Evolutionary conservation across 2,113 vertebrate species (phyloP), one percentile per base, ranked within the genome.

Genomic region (Xiphias gladius): DNA sequence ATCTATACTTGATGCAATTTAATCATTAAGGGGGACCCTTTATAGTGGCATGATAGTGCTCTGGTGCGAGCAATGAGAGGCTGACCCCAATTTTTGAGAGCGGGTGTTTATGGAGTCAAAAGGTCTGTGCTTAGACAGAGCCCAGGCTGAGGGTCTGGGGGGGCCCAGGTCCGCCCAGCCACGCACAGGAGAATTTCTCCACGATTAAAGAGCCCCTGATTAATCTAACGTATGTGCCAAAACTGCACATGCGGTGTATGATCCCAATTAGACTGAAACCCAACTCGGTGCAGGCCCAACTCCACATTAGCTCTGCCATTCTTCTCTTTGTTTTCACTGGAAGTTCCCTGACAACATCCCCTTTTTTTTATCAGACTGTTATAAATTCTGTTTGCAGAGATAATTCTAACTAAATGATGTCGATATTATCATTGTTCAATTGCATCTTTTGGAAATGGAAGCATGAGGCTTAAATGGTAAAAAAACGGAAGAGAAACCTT

Each of bases 241-340:
- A 94, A 92, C 91, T 95, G 93, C 96, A 96, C 94, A 96, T 94
- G 96, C 91, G 59, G 91, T 93, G 95, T 96, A 96, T 96, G 96
- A 97, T 96, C 96, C 96, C 96, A 97, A 97, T 97, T 97, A 97
- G 94, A 89, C 83, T 95, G 96, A 97, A 97, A 96, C 94, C 92
- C 89, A 92, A 97, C 94, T 95, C 96, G 94, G 94, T 65, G 94
- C 94, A 95, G 95, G 95, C 95, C 91, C 87, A 85, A 80, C 86
- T 95, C 93, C 94, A 94, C 84, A 93, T 95, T 94, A 94, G 89
- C 95, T 91, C 93, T 91, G 93, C 93, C 94, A 93, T 94, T 91
- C 95, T 87, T 95, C 93, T 90, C 82, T 80, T 92, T 97, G 94
- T 96, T 97, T 97, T 95, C 94, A 93, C 96, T 96, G 95, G 96